Evolutionary conservation across 2,113 vertebrate genomes (phyloP).

Genomic region (Alosa alosa): DNA sequence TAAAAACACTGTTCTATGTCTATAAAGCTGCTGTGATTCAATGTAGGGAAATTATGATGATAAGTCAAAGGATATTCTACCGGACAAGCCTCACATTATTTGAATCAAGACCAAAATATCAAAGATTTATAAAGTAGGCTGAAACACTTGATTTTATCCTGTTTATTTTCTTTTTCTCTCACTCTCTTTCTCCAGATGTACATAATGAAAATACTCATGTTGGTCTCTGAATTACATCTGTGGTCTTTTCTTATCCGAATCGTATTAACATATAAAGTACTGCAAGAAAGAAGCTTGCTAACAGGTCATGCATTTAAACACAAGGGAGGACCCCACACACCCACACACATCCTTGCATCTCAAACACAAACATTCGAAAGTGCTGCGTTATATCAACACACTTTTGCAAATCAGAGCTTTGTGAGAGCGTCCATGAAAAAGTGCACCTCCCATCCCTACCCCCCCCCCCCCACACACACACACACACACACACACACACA

Average conservation of each 20-base stretch:
- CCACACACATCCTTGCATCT: slow-evolving; percentile 66
- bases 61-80: not conserved
- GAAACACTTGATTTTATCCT: not conserved
- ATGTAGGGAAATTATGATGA: not conserved
- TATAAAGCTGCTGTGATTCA: not conserved
- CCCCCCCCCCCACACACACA: not conserved
- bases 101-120: not conserved
- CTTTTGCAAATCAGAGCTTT: slow-evolving; percentile 65
- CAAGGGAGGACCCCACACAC: slow-evolving; percentile 65
- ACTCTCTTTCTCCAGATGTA: slow-evolving; percentile 37
- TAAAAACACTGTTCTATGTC: not conserved
- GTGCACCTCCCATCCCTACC: not conserved
- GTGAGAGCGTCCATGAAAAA: slow-evolving; percentile 48
- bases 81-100: not conserved
- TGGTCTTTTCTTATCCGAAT: slow-evolving; percentile 52
- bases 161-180: not conserved
- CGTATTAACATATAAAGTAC: slow-evolving; percentile 70
- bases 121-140: not conserved
- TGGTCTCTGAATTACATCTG: slow-evolving; percentile 63
- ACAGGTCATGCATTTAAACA: slow-evolving; percentile 75
- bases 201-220: slow-evolving; percentile 60
- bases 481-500: not conserved
- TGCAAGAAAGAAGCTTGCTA: slow-evolving; percentile 69
- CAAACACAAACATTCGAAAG: slow-evolving; percentile 64
- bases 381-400: slow-evolving; percentile 63